These are phyloP conservation scores for Drosophila takahashii DNA, from an alignment of 1,140 invertebrate genomes.

Conservation along the genomic window DNA sequence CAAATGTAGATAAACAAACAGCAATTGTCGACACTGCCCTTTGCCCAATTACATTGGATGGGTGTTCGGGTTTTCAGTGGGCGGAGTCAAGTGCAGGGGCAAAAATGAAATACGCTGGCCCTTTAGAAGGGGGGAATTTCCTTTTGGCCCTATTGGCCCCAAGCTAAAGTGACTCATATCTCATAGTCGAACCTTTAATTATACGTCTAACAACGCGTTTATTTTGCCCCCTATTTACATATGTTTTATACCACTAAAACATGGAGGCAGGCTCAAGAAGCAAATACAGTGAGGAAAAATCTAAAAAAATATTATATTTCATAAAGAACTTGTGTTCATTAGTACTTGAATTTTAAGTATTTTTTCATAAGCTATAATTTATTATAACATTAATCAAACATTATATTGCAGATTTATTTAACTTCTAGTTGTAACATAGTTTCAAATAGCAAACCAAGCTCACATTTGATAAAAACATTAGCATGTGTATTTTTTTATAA, in stretches of 20 bases:
- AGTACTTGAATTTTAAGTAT: too few relatives aligned
- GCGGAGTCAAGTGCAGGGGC: slow-evolving; percentile 32
- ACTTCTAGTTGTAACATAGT: too few relatives aligned
- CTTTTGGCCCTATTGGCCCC: slow-evolving; percentile 14
- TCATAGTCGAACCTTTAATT: slow-evolving; percentile 24
- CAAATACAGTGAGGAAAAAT: slow-evolving; percentile 2
- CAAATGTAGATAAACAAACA: slow-evolving; percentile 44
- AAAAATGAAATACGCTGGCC: slow-evolving; percentile 34
- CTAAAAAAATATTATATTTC: too few relatives aligned
- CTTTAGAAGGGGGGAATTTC: slow-evolving; percentile 34
- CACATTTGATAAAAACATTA: neutral
- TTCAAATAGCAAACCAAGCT: too few relatives aligned
- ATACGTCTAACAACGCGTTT: slow-evolving; percentile 28
- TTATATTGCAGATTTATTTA: too few relatives aligned
- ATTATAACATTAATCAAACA: too few relatives aligned
- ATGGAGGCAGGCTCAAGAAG: slow-evolving; percentile 38
- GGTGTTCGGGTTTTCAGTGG: neutral
- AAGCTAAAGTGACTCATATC: slow-evolving; percentile 31
- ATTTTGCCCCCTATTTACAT: slow-evolving; percentile 1
- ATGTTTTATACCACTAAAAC: slow-evolving; percentile 4
- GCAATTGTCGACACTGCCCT: slow-evolving; percentile 55
- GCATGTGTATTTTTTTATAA: neutral
- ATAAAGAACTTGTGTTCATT: neutral
- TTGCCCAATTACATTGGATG: slow-evolving; percentile 61
- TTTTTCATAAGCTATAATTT: too few relatives aligned